Evolutionary conservation across 2,888 invertebrate species (phyloP), one percentile per base, ranked within the genome.

Genomic region (Zygogramma bicolorata): DNA sequence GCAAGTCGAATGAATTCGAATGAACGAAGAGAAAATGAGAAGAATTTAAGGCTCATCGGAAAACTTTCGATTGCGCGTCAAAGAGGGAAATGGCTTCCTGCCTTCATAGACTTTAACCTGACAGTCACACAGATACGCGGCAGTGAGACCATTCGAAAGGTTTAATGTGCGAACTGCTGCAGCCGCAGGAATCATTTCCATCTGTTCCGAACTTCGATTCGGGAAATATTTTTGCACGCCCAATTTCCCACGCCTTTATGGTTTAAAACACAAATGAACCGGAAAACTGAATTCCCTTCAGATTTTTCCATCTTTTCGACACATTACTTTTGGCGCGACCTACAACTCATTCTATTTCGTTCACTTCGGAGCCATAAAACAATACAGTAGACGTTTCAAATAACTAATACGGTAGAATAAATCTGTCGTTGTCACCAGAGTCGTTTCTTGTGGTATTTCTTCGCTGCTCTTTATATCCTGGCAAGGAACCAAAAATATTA

Each of bases 341-440:
- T 15, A 71, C 68, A 74, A 68, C 61, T 70, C 74, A 70, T 70
- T 65, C 60, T 60, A 71, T 70, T 75, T 72, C 70, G 62, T 67
- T 66, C 59, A 65, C 68, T 71, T 68, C 40, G 58, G 25, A 59
- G 61, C 71, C 71, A 73, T 73, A 71, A 73, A 75, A 75, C 73
- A 73, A 73, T 75, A 71, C 60, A 70, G 20, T 20, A 65, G 69
- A 66, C 61, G 38, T 60, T 60, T 61, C 22, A 70, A 49, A 73
- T 68, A 68, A 68, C 61, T 67, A 68, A 69, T 73, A 75, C 68
- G 68, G 68, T 20, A 68, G 62, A 53, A 75, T 75, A 73, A 75
- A 75, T 75, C 60, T 68, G 58, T 67, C 62, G 59, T 61, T 65
- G 70, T 49, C 34, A 65, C 31, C 58, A 58, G 59, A 34, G 63